These are phyloP conservation scores for Pangasius sanitwongsei DNA, from an alignment of 2,797 vertebrate species.

Conservation along the genomic window DNA sequence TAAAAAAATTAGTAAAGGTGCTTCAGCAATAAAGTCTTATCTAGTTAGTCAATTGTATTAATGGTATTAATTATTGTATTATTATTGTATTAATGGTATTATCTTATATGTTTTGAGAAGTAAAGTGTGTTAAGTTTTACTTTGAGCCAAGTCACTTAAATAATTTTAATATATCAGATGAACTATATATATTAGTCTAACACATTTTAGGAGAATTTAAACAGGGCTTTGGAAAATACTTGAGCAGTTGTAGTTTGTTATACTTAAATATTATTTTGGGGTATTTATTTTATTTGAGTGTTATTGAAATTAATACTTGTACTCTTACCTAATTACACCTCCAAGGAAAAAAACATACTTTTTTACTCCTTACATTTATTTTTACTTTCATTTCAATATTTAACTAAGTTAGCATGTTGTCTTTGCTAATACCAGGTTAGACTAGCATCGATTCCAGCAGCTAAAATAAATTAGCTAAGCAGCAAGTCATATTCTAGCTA, in stretches of 20 bases:
- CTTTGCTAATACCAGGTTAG: neutral
- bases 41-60: neutral
- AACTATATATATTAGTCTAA: too few relatives aligned
- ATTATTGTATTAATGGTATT: too few relatives aligned
- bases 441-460: neutral
- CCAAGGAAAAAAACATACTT: too few relatives aligned
- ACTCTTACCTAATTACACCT: neutral
- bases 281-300: neutral
- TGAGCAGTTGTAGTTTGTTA: neutral
- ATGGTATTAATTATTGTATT: too few relatives aligned
- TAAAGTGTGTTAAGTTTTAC: neutral
- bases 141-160: neutral
- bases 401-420: neutral
- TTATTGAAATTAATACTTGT: neutral
- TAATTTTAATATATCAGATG: neutral
- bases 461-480: neutral
- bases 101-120: neutral
- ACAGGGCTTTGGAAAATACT: neutral
- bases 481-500: neutral
- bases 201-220: neutral
- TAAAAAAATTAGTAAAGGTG: neutral
- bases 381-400: too few relatives aligned
- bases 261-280: neutral
- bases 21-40: neutral
- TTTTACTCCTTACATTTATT: too few relatives aligned